Conservation (phyloP, 2,888 invertebrate genomes). For the Parthenolecanium corni region DNA sequence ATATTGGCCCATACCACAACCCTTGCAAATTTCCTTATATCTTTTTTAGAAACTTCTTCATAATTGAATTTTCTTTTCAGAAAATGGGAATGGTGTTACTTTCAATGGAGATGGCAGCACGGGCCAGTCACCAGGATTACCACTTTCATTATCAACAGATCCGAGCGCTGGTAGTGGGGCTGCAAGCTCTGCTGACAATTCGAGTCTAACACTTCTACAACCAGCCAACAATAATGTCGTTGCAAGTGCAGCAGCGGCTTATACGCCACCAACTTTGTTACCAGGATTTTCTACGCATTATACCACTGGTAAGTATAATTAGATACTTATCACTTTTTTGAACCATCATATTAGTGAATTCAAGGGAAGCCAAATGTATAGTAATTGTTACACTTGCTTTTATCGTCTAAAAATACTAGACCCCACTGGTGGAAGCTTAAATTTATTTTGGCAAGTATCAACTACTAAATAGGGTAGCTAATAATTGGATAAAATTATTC, state of each 20-base stretch:
- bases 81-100: constrained; percentile 31
- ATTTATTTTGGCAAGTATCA: too few relatives aligned
- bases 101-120: constrained; percentile 39
- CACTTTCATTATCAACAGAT: constrained; percentile 29
- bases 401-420: not conserved
- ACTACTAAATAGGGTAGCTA: too few relatives aligned
- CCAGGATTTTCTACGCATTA: constrained; percentile 36
- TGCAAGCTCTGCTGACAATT: constrained; percentile 38
- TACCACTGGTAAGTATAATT: constrained; percentile 35
- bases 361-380: too few relatives aligned
- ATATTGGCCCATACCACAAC: too few relatives aligned
- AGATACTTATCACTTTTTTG: not conserved
- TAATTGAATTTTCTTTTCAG: constrained; percentile 30
- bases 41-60: too few relatives aligned
- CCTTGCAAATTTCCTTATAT: too few relatives aligned
- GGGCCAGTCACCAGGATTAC: constrained; percentile 24
- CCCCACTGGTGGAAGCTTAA: too few relatives aligned
- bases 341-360: too few relatives aligned
- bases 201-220: constrained; percentile 44
- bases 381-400: not conserved
- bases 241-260: constrained; percentile 32
- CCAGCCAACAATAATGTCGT: constrained; percentile 35
- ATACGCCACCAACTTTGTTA: constrained; percentile 34
- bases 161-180: constrained; percentile 37
- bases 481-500: too few relatives aligned